phyloP scores from a whole-genome alignment of 64 coral and sea anemone genomes.

The Montipora capricornis region DNA sequence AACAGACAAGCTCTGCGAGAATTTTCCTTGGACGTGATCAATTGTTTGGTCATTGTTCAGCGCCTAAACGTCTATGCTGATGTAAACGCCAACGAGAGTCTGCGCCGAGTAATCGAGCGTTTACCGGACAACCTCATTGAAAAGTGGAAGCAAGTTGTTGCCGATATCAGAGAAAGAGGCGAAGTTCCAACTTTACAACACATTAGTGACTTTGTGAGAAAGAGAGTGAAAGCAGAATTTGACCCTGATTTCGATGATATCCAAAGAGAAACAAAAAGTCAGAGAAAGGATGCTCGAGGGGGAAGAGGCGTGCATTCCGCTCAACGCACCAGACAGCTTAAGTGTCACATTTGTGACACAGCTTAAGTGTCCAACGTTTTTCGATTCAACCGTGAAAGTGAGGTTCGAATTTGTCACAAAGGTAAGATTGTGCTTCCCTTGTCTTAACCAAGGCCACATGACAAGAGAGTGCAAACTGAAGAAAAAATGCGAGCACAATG shows the following conservation, averaged over 20 bases:
- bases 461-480: too few species aligned
- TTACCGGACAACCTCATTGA: slow-evolving; percentile 35
- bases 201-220: slow-evolving; percentile 52
- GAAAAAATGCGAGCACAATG: too few species aligned
- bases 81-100: slow-evolving; percentile 51
- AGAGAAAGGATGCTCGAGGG: neutral
- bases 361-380: too few species aligned
- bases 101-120: neutral
- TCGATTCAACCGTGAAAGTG: too few species aligned
- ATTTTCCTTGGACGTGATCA: neutral
- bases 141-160: neutral
- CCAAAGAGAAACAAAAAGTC: neutral
- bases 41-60: slow-evolving; percentile 37
- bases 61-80: neutral
- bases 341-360: too few species aligned
- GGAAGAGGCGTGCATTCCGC: neutral
- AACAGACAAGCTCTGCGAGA: neutral
- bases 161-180: slow-evolving; percentile 43
- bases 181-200: slow-evolving; percentile 3
- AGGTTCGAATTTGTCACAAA: too few species aligned
- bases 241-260: slow-evolving; percentile 35
- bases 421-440: too few species aligned
- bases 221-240: slow-evolving; percentile 41
- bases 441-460: too few species aligned
- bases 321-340: too few species aligned